Conservation (phyloP, 2,888 invertebrate genomes). For the Mythimna ferrago region DNA sequence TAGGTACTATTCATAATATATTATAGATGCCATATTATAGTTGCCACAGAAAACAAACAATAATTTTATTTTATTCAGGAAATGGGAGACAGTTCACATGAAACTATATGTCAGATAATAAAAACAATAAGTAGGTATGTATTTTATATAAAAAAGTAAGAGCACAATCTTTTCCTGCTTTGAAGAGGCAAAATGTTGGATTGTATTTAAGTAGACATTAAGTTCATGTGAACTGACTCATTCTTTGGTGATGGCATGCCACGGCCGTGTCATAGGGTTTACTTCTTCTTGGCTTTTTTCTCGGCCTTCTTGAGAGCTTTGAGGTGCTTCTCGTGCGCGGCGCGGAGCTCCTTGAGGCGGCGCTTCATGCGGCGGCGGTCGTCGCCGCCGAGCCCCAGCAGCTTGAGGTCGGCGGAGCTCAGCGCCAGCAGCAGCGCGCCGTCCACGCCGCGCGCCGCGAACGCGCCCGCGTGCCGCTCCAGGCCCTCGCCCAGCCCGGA, state of each 20-base stretch:
- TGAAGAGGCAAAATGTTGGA: slow-evolving; percentile 17
- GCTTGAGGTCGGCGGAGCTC: slow-evolving; percentile 97
- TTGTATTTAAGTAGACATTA: slow-evolving; percentile 33
- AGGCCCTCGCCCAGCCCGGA: slow-evolving; percentile 95
- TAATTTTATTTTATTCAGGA: slow-evolving; percentile 32
- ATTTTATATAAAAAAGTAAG: slow-evolving; percentile 9
- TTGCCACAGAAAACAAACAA: slow-evolving; percentile 49
- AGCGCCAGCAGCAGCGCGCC: slow-evolving; percentile 96
- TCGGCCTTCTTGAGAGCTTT: slow-evolving; percentile 96
- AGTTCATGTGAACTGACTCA: slow-evolving; percentile 70
- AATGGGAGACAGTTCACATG: slow-evolving; percentile 66
- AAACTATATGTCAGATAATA: slow-evolving; percentile 21
- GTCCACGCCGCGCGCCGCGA: slow-evolving; percentile 96
- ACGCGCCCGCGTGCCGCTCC: slow-evolving; percentile 96
- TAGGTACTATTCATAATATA: slow-evolving; percentile 50
- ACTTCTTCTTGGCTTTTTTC: slow-evolving; percentile 94
- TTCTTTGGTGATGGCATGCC: slow-evolving; percentile 73
- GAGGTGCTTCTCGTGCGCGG: slow-evolving; percentile 96
- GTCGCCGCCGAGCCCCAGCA: slow-evolving; percentile 95
- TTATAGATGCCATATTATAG: slow-evolving; percentile 55
- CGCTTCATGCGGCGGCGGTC: slow-evolving; percentile 95
- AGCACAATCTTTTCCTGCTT: slow-evolving; percentile 19
- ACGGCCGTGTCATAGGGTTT: slow-evolving; percentile 63
- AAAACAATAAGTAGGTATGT: slow-evolving; percentile 19
- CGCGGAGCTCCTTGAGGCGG: slow-evolving; percentile 95